Evolutionary conservation across 64 coral and sea anemone genomes (phyloP).

Genomic region (Stichodactyla mertensii): DNA sequence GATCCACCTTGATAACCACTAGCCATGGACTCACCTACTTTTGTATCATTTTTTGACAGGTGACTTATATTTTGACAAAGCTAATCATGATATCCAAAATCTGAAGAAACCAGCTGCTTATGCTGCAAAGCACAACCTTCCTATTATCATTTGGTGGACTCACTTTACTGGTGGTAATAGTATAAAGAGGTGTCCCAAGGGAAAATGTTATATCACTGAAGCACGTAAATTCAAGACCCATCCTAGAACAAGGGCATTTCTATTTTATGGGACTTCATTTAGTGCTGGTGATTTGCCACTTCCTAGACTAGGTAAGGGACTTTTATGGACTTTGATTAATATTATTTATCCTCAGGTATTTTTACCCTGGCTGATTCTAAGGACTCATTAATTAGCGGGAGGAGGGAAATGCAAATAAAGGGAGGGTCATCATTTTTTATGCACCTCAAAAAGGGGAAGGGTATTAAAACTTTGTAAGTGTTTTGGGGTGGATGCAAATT

Average conservation of each 20-base stretch:
- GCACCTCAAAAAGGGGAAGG: no score
- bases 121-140: conserved; percentile 74
- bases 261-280: conserved; percentile 97
- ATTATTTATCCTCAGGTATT: no score
- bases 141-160: conserved; percentile 98
- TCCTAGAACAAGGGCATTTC: conserved; percentile 70
- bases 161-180: conserved; percentile 55
- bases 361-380: no score
- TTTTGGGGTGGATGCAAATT: no score
- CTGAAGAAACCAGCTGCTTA: conserved; percentile 84
- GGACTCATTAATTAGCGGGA: no score
- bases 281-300: conserved; percentile 61
- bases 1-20: not conserved
- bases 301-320: conserved; percentile 66
- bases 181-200: conserved; percentile 71
- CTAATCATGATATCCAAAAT: conserved; percentile 51
- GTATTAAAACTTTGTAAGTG: no score
- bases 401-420: no score
- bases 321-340: not conserved
- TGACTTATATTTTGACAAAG: conserved; percentile 50
- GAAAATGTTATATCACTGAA: conserved; percentile 87
- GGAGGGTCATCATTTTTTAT: no score
- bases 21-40: not conserved
- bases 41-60: conserved; percentile 30
- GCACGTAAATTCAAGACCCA: conserved; percentile 75